These are phyloP conservation scores for Flexamia atlantica DNA, from an alignment of 2,888 invertebrate genomes.

Conservation along the genomic window DNA sequence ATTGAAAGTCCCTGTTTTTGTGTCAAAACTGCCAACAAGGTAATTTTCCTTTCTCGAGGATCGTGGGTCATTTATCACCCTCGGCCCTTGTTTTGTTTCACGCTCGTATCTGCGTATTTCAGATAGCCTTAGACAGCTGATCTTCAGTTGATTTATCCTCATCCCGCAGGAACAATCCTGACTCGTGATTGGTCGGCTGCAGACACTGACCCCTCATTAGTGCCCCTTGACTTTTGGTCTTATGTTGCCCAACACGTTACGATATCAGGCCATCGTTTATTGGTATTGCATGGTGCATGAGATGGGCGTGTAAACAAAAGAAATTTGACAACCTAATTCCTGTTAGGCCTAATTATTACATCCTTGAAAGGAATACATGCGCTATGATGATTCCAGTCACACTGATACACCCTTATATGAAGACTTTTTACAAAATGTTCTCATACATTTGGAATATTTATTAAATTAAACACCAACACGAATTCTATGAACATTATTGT, in stretches of 20 bases:
- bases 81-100: not conserved
- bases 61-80: conserved; percentile 12
- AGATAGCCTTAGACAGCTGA: not conserved
- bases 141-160: conserved; percentile 8
- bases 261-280: not conserved
- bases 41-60: not conserved
- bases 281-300: not conserved
- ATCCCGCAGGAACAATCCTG: not conserved
- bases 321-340: too few species aligned
- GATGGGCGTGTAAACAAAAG: not conserved
- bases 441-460: too few species aligned
- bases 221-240: conserved; percentile 4
- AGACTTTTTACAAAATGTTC: too few species aligned
- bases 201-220: conserved; percentile 22
- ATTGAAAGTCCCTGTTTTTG: not conserved
- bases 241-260: not conserved
- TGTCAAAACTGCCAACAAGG: not conserved
- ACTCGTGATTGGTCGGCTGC: not conserved
- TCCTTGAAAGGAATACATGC: too few species aligned
- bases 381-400: too few species aligned
- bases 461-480: too few species aligned
- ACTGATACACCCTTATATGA: too few species aligned
- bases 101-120: not conserved
- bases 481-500: too few species aligned
- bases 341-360: too few species aligned